Base-by-base conservation (phyloP, 2,888 invertebrate species). In the Vanessa cardui region DNA sequence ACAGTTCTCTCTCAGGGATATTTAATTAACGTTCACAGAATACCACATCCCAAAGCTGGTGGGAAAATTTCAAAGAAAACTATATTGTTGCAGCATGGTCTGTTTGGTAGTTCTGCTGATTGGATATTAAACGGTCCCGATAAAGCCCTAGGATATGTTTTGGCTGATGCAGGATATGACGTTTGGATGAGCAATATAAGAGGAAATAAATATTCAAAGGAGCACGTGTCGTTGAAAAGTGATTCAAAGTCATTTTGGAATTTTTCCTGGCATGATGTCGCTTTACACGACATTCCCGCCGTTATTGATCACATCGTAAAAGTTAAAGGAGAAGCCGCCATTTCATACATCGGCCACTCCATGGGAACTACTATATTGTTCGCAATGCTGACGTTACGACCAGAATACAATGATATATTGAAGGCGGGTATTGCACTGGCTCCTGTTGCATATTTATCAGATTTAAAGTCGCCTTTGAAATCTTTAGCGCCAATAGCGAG, bases 221-320 rank as follows among this genome's bases (percentile, higher is more conserved):
- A 93, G 44, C 97, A 97, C 76, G 83, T 93, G 1, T 90, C 85
- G 47, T 86, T 94, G 33, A 90, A 93, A 64, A 86, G 90, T 0
- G 87, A 93, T 44, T 93, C 95, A n/a, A 87, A 94, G 59, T 84
- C 93, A 33, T 97, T 95, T 84, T 97, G 97, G 97, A 89, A 92
- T 73, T 93, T 93, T 71, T 97, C 97, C 73, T 99, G 96, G 95
- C 96, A 98, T 76, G 98, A 99, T 85, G 96, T 98, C 90, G 98
- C 96, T 0, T 75, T 94, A 6, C 94, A 96, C 80, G 99, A 99
- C 87, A 80, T 98, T n/a, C 98, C 99, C 1, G 96, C 97, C 0
- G 94, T 94, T 75, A 94, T 99, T 62, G 95, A 98, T 79, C 95
- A 96, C 68, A 89, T 93, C 16, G 72, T 83, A 21, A 78, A 82